Base-by-base conservation (phyloP, 1,140 invertebrate species). In the Subanguina moxae region DNA sequence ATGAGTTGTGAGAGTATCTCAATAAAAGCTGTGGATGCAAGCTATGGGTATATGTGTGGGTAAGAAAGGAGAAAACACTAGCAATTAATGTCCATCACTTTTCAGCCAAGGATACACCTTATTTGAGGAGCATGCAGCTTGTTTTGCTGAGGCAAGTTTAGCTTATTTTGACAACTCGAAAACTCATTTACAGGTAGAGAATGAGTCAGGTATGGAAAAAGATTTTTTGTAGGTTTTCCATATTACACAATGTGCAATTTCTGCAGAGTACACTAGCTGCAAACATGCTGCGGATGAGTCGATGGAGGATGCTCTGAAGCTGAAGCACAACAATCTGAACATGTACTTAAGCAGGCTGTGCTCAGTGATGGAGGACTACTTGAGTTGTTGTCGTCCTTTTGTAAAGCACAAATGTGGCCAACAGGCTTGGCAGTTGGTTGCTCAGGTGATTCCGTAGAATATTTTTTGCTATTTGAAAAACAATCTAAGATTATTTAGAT, bases 81-180 rank as follows among this genome's bases (percentile, higher is more conserved):
- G n/a, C n/a, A n/a, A n/a, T n/a, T n/a, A n/a, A n/a, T n/a, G n/a
- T n/a, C n/a, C n/a, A n/a, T n/a, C n/a, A 52, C 3, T 61, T 68
- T 73, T 71, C 32, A 62, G 71, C 17, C 32, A 57, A 19, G 71
- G 71, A 32, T 62, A 65, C 32, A 19, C 25, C n/a, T 17, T 73
- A 7, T 72, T 72, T 32, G 70, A 72, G 38, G 46, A 72, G 56
- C 71, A 72, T 57, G 71, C 71, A 23, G 21, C 61, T 43, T 72
- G 71, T 52, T 72, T 72, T 58, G 71, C 71, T 32, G 71, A 72
- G 58, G 71, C 73, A n/a, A n/a, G n/a, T n/a, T n/a, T n/a, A n/a
- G n/a, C n/a, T 15, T 46, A n/a, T 17, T 46, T n/a, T 15, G 45
- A 46, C 15, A 46, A 46, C 15, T 46, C n/a, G 45, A n/a, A n/a